Conservation (phyloP, 1,140 invertebrate genomes). For the Heliconius congener region DNA sequence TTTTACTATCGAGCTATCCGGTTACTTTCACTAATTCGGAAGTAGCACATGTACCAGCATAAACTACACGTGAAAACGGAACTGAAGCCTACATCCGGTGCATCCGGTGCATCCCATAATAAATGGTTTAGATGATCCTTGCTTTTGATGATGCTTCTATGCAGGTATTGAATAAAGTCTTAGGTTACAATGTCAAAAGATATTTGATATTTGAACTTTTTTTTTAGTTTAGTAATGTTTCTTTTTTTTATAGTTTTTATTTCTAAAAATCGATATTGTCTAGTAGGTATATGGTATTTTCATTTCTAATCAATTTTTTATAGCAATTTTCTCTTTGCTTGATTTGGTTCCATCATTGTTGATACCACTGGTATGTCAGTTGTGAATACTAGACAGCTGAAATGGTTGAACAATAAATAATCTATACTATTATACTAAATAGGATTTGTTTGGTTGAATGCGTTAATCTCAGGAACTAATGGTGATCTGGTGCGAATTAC, state of each 20-base stretch:
- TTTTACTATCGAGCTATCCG: not conserved
- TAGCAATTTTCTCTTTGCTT: too few species aligned
- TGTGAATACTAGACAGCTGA: too few species aligned
- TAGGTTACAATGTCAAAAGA: slow-evolving; percentile 6
- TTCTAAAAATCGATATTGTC: not conserved
- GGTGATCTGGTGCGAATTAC: too few species aligned
- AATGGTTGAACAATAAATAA: too few species aligned
- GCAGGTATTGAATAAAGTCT: slow-evolving; percentile 8
- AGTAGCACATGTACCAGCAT: slow-evolving; percentile 17
- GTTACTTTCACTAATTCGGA: slow-evolving; percentile 23
- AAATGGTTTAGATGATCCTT: not conserved
- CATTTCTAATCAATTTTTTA: too few species aligned
- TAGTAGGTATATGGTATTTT: not conserved
- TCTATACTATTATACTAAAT: too few species aligned
- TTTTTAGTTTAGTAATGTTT: not conserved
- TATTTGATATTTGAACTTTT: slow-evolving; percentile 8
- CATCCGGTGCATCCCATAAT: slow-evolving; percentile 26
- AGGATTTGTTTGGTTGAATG: too few species aligned
- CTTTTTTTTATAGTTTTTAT: not conserved
- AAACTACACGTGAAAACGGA: slow-evolving; percentile 15
- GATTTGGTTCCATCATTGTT: too few species aligned
- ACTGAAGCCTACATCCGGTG: slow-evolving; percentile 12
- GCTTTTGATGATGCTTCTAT: not conserved
- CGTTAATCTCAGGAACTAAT: too few species aligned
- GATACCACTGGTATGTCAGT: too few species aligned